These are phyloP conservation scores for Puffinus mauretanicus DNA, from an alignment of 2,113 vertebrate genomes.

Conservation along the genomic window DNA sequence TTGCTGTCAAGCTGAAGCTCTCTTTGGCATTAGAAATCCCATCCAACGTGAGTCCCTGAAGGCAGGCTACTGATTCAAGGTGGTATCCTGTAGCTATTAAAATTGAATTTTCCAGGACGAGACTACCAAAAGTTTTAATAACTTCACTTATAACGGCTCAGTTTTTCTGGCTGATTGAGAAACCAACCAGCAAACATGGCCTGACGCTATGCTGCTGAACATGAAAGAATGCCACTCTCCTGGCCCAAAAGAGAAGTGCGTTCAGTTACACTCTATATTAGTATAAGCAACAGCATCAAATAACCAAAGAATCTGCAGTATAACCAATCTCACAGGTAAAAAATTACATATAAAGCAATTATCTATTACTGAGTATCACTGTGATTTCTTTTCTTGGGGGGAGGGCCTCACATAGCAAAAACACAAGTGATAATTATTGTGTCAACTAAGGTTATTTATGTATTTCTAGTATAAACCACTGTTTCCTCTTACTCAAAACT, in stretches of 20 bases:
- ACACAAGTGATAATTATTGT: fast-evolving
- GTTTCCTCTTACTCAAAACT: neutral
- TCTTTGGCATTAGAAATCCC: neutral
- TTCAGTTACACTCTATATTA: neutral
- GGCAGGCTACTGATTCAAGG: neutral
- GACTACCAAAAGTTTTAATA: neutral
- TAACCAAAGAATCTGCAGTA: neutral
- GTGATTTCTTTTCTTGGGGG: neutral
- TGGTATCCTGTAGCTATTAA: neutral
- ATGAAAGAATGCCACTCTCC: neutral
- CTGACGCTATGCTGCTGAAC: neutral
- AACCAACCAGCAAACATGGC: neutral
- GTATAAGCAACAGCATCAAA: neutral
- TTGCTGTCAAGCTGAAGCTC: neutral
- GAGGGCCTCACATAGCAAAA: neutral
- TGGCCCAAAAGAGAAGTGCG: neutral
- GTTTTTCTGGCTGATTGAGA: neutral
- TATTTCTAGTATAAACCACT: neutral
- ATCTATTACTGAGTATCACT: neutral
- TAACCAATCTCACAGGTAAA: neutral
- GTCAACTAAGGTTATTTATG: neutral
- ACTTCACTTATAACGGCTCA: neutral
- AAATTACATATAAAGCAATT: neutral
- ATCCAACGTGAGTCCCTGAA: neutral
- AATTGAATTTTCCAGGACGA: neutral